These are phyloP conservation scores for Ceratina australensis DNA, from an alignment of 1,140 invertebrate species.

Conservation along the genomic window DNA sequence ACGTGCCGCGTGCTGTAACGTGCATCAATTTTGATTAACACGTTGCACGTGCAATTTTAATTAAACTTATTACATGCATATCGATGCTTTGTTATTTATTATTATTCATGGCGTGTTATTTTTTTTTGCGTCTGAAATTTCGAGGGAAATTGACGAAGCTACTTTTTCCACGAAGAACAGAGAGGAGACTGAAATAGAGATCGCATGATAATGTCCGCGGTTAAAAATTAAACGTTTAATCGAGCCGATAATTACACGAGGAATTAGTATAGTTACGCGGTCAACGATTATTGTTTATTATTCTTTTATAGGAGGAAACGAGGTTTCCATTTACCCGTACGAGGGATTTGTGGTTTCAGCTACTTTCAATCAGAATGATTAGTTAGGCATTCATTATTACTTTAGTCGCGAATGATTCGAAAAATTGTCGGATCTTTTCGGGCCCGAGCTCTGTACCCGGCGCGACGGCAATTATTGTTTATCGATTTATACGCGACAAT, in stretches of 20 bases:
- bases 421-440: constrained; percentile 35
- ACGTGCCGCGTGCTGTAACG: neutral
- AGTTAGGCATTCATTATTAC: constrained; percentile 75
- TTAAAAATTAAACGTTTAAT: constrained; percentile 61
- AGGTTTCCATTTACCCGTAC: constrained; percentile 61
- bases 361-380: constrained; percentile 69
- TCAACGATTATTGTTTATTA: constrained; percentile 68
- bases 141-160: no score
- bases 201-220: no score
- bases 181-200: no score
- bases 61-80: constrained; percentile 14
- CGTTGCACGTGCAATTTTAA: constrained; percentile 14
- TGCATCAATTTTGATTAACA: constrained; percentile 23
- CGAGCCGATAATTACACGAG: constrained; percentile 57
- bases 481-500: neutral
- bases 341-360: constrained; percentile 55
- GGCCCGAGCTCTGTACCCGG: neutral
- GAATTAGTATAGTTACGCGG: constrained; percentile 46
- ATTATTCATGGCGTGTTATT: neutral
- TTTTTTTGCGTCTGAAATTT: neutral
- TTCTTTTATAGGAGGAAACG: constrained; percentile 74
- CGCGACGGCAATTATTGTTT: neutral
- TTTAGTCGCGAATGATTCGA: constrained; percentile 68
- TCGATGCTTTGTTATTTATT: neutral
- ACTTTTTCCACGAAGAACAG: no score